Conservation (phyloP, 2,888 invertebrate species). For the Drosophila longiperda region DNA sequence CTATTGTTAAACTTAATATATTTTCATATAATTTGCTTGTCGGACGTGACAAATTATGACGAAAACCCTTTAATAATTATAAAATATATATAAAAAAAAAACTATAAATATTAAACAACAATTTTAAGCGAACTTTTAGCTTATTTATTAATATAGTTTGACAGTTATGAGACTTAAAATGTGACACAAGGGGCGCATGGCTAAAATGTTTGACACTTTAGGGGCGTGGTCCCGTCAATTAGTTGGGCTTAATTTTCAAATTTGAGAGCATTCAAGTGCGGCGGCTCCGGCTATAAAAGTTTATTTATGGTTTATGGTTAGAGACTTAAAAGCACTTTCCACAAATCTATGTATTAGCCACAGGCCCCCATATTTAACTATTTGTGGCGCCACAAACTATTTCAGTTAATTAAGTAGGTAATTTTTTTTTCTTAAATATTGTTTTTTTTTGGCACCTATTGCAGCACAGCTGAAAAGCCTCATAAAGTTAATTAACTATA, state of each 20-base stretch:
- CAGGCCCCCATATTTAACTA: conserved; percentile 5
- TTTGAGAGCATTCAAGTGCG: conserved; percentile 11
- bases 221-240: conserved; percentile 20
- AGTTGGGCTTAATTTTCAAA: conserved; percentile 14
- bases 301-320: conserved; percentile 16
- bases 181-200: neutral
- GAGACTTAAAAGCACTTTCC: conserved; percentile 25
- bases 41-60: conserved; percentile 59
- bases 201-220: conserved; percentile 27
- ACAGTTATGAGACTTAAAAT: conserved; percentile 3
- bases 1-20: conserved; percentile 27
- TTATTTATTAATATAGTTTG: neutral
- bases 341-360: conserved; percentile 5
- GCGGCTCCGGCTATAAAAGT: neutral
- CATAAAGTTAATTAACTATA: conserved; percentile 66
- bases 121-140: neutral
- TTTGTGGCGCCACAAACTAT: conserved; percentile 20
- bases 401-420: conserved; percentile 16
- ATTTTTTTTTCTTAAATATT: neutral
- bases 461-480: conserved; percentile 12
- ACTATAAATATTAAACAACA: neutral
- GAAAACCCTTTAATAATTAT: conserved; percentile 5
- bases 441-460: conserved; percentile 22
- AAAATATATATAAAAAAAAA: neutral
- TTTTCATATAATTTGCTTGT: conserved; percentile 1